Percentiles rank a stretch among this genome's conserved stretches.
phyloP scores from a whole-genome alignment of 2,113 vertebrate species.

The Tympanuchus pallidicinctus region DNA sequence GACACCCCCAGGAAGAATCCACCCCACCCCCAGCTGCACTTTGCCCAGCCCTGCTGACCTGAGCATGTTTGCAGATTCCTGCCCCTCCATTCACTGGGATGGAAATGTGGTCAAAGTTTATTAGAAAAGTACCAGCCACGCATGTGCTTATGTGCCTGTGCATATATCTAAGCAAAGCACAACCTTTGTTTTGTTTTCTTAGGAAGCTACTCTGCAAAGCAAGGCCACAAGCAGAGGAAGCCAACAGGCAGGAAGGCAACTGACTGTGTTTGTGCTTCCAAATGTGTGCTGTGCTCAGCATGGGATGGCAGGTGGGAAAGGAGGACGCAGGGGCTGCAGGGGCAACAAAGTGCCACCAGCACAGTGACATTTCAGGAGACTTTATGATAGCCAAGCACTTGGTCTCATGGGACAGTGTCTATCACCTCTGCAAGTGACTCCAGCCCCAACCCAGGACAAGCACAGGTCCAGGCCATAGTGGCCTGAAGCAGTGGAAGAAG shows the following conservation, averaged over 20 bases:
- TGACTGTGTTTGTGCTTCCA: neutral
- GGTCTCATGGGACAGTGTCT: neutral
- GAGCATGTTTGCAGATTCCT: neutral
- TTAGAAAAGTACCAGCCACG: neutral
- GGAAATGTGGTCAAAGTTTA: constrained; percentile 59
- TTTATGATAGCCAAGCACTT: neutral
- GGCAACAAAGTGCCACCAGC: neutral
- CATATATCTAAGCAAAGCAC: neutral
- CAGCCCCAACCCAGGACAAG: neutral
- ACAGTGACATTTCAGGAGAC: neutral
- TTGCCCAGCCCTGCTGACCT: neutral
- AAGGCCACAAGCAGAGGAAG: constrained; percentile 19
- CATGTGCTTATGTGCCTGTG: neutral
- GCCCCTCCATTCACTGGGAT: neutral
- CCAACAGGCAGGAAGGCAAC: neutral
- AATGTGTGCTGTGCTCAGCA: neutral
- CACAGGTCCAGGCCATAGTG: neutral
- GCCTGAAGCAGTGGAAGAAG: neutral
- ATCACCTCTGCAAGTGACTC: neutral
- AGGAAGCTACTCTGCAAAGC: neutral
- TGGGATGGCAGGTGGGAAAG: neutral
- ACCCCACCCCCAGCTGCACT: neutral
- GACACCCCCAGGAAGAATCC: neutral
- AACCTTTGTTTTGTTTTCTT: constrained; percentile 62
- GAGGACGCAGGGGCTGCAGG: neutral